Conservation (phyloP, 2,113 vertebrate genomes). For the Entosphenus tridentatus region DNA sequence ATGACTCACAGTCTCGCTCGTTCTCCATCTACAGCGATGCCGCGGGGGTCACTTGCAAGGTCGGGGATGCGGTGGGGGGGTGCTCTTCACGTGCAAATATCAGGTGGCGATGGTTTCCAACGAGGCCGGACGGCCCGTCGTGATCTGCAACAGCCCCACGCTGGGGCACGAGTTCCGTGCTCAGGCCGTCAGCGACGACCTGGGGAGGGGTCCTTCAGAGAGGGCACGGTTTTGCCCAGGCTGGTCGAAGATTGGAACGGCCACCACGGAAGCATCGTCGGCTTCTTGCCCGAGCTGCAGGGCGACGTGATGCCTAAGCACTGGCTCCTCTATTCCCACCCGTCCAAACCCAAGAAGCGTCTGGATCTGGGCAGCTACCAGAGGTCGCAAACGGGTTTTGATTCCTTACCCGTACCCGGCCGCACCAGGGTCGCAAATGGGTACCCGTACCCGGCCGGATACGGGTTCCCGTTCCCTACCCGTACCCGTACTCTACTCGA, state of each 20-base stretch:
- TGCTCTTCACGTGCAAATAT: not conserved
- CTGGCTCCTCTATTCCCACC: slow-evolving; percentile 8
- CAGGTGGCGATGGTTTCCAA: not conserved
- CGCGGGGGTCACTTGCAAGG: not conserved
- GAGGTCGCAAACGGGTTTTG: too few species aligned
- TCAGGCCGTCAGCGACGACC: not conserved
- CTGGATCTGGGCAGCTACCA: not conserved
- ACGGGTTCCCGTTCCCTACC: too few species aligned
- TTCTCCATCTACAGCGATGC: slow-evolving; percentile 7
- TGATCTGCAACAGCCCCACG: slow-evolving; percentile 7
- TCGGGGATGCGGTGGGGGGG: not conserved
- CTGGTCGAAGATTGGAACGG: not conserved
- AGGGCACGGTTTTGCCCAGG: not conserved
- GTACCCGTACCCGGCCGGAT: too few species aligned
- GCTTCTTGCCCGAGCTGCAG: not conserved
- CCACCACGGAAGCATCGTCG: not conserved
- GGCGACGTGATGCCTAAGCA: not conserved
- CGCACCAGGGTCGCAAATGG: too few species aligned
- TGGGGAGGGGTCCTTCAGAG: not conserved
- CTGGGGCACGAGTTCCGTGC: not conserved
- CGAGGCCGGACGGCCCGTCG: not conserved
- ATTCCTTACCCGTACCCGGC: too few species aligned
- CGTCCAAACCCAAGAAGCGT: not conserved
- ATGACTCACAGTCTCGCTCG: not conserved
- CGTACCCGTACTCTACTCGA: too few species aligned